Base-by-base conservation (phyloP, 2,888 invertebrate species). In the Microplitis manilae region DNA sequence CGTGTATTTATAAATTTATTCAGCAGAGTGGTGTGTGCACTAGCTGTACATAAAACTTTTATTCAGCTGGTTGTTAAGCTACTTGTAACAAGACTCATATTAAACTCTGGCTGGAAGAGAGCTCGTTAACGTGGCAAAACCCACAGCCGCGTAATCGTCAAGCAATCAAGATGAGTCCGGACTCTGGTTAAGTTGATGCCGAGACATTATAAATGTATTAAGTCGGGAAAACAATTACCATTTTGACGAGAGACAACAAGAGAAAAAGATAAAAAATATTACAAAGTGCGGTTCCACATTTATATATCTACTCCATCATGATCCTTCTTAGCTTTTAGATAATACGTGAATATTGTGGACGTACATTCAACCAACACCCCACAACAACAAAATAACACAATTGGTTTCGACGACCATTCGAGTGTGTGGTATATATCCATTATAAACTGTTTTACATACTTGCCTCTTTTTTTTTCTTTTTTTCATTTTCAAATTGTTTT, bases 151-250 rank as follows among this genome's bases (percentile, higher is more conserved):
- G 81, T 86, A 86, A 86, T 86, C 83, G 83, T 50, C 85, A 77
- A 73, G 81, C 84, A 84, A 86, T 86, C 85, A 82, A 81, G 82
- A 81, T 80, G 76, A 71, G 9, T 50, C 50, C 8, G 50, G 50
- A 50, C 50, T 50, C 84, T 81, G 82, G 82, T 85, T 83, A 79
- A 81, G 81, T 83, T 86, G 85, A 86, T 85, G 86, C 84, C 84
- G 85, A 86, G 84, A 81, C 85, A 85, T 86, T 86, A 85, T 83
- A 86, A 86, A 86, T 86, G 83, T 85, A 85, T 86, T 85, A 86
- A 85, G 83, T 83, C 82, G 82, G 74, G 82, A 81, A 83, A 83
- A 84, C 82, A 84, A 86, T 85, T 85, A 84, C 83, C 80, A 83
- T 81, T 81, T 81, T 81, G 80, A 65, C 30, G 38, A 65, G 13